Percentiles rank a stretch among this genome's conserved stretches.
These are phyloP conservation scores for Scaeva pyrastri DNA, from an alignment of 2,888 invertebrate genomes.

Conservation along the genomic window DNA sequence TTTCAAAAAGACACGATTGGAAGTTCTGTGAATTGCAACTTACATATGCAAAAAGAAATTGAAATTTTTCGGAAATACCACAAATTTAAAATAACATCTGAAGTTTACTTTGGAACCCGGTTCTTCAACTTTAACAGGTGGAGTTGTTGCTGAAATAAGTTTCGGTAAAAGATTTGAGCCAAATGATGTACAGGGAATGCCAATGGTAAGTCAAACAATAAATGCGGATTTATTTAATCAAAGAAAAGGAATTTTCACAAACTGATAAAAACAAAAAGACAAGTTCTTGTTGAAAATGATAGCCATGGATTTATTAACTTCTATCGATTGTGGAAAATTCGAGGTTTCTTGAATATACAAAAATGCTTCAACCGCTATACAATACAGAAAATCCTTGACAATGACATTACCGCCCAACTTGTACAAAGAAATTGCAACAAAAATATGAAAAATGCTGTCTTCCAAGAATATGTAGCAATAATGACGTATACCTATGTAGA, in stretches of 20 bases:
- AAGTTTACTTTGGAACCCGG: constrained; percentile 6
- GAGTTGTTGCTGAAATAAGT: constrained; percentile 24
- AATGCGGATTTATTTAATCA: constrained; percentile 3
- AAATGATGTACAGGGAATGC: neutral
- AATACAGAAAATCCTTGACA: constrained; percentile 38
- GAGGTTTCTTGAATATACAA: constrained; percentile 8
- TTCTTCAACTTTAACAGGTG: neutral
- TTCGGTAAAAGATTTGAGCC: no score
- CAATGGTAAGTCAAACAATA: neutral
- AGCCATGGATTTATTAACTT: constrained; percentile 24
- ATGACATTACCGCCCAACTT: constrained; percentile 24
- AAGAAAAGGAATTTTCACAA: constrained; percentile 28
- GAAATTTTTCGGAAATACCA: constrained; percentile 26
- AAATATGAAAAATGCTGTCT: constrained; percentile 23
- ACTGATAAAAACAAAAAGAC: constrained; percentile 10
- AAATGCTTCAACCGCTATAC: constrained; percentile 25
- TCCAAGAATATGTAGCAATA: neutral
- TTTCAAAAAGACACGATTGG: neutral
- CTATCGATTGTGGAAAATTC: constrained; percentile 37
- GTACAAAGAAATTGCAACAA: constrained; percentile 18
- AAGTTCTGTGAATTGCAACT: neutral
- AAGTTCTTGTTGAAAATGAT: constrained; percentile 28
- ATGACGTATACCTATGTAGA: constrained; percentile 35
- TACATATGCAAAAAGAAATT: no score
- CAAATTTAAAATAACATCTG: constrained; percentile 26